A percentile compares a stretch with the other conserved stretches of the same genome.
These are phyloP conservation scores for Syritta pipiens DNA, from an alignment of 2,888 invertebrate genomes.

Conservation along the genomic window DNA sequence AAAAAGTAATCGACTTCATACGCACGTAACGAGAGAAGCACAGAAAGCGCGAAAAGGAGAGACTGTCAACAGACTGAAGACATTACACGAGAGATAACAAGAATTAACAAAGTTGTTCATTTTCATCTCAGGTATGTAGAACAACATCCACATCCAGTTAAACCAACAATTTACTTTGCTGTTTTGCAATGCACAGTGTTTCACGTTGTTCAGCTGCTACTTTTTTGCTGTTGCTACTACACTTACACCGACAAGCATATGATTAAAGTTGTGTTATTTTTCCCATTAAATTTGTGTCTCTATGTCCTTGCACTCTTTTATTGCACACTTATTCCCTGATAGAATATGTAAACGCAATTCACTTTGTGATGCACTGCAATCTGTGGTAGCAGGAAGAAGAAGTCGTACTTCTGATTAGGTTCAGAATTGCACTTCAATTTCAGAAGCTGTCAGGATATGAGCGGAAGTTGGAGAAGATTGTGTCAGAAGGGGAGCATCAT, in stretches of 20 bases:
- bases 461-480: no score
- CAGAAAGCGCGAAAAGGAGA: constrained; percentile 17
- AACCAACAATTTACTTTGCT: constrained; percentile 32
- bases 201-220: constrained; percentile 30
- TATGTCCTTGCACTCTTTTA: not conserved
- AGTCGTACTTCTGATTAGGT: no score
- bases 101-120: constrained; percentile 59
- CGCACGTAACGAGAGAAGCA: constrained; percentile 14
- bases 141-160: constrained; percentile 34
- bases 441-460: no score
- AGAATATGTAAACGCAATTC: no score
- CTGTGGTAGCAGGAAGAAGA: no score
- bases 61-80: constrained; percentile 49
- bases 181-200: constrained; percentile 49
- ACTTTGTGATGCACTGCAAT: no score
- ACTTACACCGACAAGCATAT: constrained; percentile 50
- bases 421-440: no score
- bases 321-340: no score
- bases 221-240: constrained; percentile 2
- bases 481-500: no score
- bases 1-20: not conserved
- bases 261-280: constrained; percentile 23
- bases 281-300: not conserved
- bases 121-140: constrained; percentile 65
- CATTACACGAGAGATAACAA: constrained; percentile 39